Evolutionary conservation across 2,888 invertebrate species (phyloP).

Genomic region (Ernsta delagoae): DNA sequence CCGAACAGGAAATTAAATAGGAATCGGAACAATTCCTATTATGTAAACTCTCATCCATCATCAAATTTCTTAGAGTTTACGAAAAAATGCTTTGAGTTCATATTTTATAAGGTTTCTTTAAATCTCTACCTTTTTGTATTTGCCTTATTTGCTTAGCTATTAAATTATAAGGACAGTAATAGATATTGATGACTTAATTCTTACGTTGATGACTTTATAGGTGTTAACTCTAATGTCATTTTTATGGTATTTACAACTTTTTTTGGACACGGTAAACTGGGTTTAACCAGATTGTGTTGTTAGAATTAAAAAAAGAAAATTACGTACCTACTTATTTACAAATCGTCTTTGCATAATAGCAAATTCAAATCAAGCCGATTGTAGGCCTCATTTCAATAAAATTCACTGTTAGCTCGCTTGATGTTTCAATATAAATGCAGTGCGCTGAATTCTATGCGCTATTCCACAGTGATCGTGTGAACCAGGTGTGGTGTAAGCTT

Average conservation of each 20-base stretch:
- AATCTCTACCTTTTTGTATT: background rate
- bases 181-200: background rate
- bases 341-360: background rate
- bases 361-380: constrained; percentile 1
- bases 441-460: constrained; percentile 9
- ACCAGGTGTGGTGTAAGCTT: constrained; percentile 31
- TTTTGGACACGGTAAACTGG: too few relatives aligned
- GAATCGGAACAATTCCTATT: constrained; percentile 72
- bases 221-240: too few relatives aligned
- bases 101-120: constrained; percentile 11
- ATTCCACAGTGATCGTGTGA: constrained; percentile 15
- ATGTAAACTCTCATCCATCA: constrained; percentile 74
- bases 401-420: constrained; percentile 4
- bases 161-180: background rate
- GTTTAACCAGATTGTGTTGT: too few relatives aligned
- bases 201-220: background rate
- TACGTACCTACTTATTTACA: too few relatives aligned
- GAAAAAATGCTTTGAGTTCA: constrained; percentile 42
- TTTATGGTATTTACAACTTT: too few relatives aligned
- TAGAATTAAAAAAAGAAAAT: too few relatives aligned
- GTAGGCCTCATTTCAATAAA: constrained; percentile 14
- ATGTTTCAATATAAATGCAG: constrained; percentile 10
- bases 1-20: constrained; percentile 75
- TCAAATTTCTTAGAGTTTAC: constrained; percentile 44
- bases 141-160: background rate